These are phyloP conservation scores for Coenobita brevimanus DNA, from an alignment of 1,140 invertebrate species.

Conservation along the genomic window DNA sequence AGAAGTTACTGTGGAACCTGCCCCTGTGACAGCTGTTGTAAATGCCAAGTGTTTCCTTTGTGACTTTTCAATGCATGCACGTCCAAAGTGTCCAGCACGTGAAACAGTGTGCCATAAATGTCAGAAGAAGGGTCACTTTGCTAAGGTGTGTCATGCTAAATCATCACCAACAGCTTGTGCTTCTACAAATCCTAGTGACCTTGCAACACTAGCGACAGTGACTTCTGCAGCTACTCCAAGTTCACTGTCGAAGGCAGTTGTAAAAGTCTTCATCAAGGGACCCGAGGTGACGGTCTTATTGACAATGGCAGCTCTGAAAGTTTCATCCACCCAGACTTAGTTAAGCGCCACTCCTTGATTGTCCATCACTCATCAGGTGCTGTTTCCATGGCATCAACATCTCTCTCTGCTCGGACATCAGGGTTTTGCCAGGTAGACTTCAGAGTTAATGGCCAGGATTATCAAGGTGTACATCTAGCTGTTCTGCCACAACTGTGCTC, in stretches of 20 bases:
- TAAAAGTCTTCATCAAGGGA: constrained; percentile 2
- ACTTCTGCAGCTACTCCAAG: no score
- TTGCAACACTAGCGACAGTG: no score
- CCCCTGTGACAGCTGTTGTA: no score
- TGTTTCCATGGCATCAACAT: constrained; percentile 40
- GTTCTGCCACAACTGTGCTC: constrained; percentile 20
- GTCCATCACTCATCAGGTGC: not conserved
- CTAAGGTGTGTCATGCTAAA: no score
- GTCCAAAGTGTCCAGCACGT: no score
- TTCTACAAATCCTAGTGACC: no score
- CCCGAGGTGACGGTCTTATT: constrained; percentile 7
- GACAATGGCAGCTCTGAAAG: constrained; percentile 10
- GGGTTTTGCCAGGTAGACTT: constrained; percentile 26
- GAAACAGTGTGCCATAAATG: no score
- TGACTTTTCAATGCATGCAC: no score
- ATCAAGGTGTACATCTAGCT: not conserved
- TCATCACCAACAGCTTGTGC: no score
- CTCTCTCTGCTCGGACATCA: constrained; percentile 21
- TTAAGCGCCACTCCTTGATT: constrained; percentile 18
- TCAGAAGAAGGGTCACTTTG: no score
- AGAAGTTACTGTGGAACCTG: no score
- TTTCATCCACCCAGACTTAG: constrained; percentile 24
- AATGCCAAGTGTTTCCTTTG: no score
- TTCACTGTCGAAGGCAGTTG: not conserved
- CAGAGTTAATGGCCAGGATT: constrained; percentile 25